Conservation (phyloP, 2,797 vertebrate species). For the Jordanella pulchra region DNA sequence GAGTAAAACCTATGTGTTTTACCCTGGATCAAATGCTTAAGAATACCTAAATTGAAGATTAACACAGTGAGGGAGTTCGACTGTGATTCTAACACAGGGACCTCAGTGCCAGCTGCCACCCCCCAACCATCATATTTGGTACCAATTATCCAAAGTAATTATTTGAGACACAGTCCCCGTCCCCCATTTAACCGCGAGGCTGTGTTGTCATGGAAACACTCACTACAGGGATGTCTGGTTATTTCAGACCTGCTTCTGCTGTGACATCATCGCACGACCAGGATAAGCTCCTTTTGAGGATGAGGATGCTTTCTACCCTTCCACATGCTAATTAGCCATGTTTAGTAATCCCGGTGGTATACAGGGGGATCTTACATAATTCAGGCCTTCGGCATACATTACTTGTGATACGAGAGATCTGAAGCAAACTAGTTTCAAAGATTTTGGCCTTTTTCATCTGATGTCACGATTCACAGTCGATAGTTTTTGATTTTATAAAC, state of each 20-base stretch:
- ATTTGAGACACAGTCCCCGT: conserved; percentile 60
- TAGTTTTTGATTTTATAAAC: not conserved
- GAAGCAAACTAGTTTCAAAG: conserved; percentile 23
- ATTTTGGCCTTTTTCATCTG: conserved; percentile 15
- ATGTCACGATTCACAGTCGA: conserved; percentile 22
- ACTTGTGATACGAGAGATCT: conserved; percentile 33
- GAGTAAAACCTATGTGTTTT: conserved; percentile 7
- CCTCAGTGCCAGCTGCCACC: conserved; percentile 35
- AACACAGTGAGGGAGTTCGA: conserved; percentile 16
- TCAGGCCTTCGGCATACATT: conserved; percentile 22
- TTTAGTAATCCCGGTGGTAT: conserved; percentile 50
- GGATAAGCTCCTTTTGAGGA: conserved; percentile 52
- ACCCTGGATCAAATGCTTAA: conserved; percentile 15
- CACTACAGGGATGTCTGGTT: conserved; percentile 65
- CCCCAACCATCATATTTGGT: conserved; percentile 34
- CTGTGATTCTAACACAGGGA: conserved; percentile 18
- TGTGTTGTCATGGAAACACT: conserved; percentile 75
- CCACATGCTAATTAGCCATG: conserved; percentile 43
- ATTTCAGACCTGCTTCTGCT: conserved; percentile 60
- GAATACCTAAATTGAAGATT: conserved; percentile 6
- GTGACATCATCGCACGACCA: conserved; percentile 65
- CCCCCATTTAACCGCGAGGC: conserved; percentile 64
- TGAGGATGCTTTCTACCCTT: conserved; percentile 39
- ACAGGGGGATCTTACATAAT: conserved; percentile 29
- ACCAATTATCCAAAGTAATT: conserved; percentile 66